Evolutionary conservation across 2,888 invertebrate genomes (phyloP), one percentile per base, ranked within the genome.

Genomic region (Selenia dentaria): DNA sequence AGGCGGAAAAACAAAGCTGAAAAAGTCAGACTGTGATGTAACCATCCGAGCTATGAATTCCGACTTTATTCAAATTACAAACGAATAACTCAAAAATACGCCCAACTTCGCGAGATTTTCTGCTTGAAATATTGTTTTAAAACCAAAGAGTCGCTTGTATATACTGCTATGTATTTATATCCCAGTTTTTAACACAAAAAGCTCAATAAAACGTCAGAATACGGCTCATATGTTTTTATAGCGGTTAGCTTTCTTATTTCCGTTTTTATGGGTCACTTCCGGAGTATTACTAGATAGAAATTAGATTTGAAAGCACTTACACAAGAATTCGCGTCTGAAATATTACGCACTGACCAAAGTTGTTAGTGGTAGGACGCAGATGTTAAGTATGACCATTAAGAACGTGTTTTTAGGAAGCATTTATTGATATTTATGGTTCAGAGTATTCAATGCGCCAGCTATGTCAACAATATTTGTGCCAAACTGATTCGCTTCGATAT

Each of bases 201-300:
- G 42, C 55, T 51, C 62, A 64, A 69, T 64, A 68, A 68, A 71
- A 71, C 60, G 49, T 56, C 59, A 59, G 59, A 68, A 71, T 68
- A 70, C 54, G 62, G 62, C 58, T 62, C 59, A 64, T 66, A 67
- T 68, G 67, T 59, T 70, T 73, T 76, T 74, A 74, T 71, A 51
- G 69, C 65, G 58, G 64, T 63, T 70, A 67, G 71, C 58, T 64
- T 54, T 67, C 67, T 67, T 67, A 67, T 71, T 69, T 67, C 55
- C 57, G 50, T 57, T 70, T 16, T 70, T 70, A 74, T 69, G 60
- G 63, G 54, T 35, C 60, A 59, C 64, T 67, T 65, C 64, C 59
- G 53, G 51, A 52, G 40, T 53, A 62, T 67, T 67, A 63, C 57
- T 59, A 52, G 51, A 62, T 56, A 64, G 62, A 65, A 64, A 64